Base-by-base conservation (phyloP, 2,797 vertebrate species). In the Pseudomugil tenellus region DNA sequence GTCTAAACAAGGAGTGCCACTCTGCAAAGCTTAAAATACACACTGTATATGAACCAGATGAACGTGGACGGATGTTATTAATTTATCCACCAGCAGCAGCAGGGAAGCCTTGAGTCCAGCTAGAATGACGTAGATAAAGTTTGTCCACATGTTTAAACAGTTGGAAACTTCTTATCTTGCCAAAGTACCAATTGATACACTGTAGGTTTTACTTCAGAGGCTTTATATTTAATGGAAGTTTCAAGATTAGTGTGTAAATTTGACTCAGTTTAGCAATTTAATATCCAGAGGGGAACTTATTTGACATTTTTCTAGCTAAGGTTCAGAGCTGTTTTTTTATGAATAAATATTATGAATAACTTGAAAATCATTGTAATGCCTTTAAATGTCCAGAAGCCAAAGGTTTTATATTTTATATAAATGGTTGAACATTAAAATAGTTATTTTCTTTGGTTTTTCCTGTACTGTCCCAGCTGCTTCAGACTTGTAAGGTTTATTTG, bases 1-100 rank as follows among this genome's bases (percentile, higher is more conserved):
- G 46, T 72, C 78, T 71, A 43, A 73, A 53, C 58, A 73, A n/a
- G 46, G 8, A 19, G 58, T 34, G 72, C 12, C 48, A 11, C 54
- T 63, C 52, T 57, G 17, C 2, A 61, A 39, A 46, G 67, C 52
- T 14, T 53, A 0, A 46, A 54, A 35, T 23, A 14, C 55, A 41
- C 9, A 23, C 21, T 4, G 7, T 59, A 23, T 12, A 21, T 23
- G 2, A 49, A 23, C 3, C 10, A 23, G 43, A 6, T 23, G 11
- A 49, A 11, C 12, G 46, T 4, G 11, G 41, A 43, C 1, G 46
- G 21, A 5, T 49, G 46, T 23, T 10, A 3, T 21, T 48, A n/a
- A 48, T 48, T 48, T 8, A 7, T n/a, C 41, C 4, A 46, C 10
- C 9, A n/a, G 43, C 43, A 48, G n/a, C 19, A 48, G 43, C 10